These are phyloP conservation scores for Melolontha melolontha DNA, from an alignment of 2,888 invertebrate genomes.

Conservation along the genomic window DNA sequence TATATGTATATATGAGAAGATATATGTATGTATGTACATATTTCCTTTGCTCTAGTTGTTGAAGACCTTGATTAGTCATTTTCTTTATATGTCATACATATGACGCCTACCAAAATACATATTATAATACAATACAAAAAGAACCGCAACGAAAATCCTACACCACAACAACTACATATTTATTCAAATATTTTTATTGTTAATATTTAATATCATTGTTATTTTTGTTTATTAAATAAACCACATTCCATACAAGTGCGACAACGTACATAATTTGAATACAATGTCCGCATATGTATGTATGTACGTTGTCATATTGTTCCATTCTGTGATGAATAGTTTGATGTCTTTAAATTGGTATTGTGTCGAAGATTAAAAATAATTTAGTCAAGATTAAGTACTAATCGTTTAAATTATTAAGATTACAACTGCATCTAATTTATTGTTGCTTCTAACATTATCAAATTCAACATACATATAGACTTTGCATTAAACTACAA, in stretches of 20 bases:
- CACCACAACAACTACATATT: not conserved
- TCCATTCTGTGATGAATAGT: slow-evolving; percentile 11
- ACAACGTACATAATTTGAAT: slow-evolving; percentile 30
- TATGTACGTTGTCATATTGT: not conserved
- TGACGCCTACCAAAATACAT: not conserved
- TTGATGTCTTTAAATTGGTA: slow-evolving; percentile 12
- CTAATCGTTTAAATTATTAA: too few species aligned
- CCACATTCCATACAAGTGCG: slow-evolving; percentile 25
- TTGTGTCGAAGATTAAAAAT: not conserved
- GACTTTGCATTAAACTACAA: too few species aligned
- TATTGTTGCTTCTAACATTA: too few species aligned
- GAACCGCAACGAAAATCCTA: slow-evolving; percentile 19
- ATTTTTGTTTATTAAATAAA: slow-evolving; percentile 21
- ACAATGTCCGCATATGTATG: slow-evolving; percentile 17
- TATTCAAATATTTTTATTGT: slow-evolving; percentile 18
- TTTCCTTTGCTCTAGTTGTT: not conserved
- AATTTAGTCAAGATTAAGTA: too few species aligned
- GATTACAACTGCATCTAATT: too few species aligned
- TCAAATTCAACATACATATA: too few species aligned
- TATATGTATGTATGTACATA: not conserved
- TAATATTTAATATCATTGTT: slow-evolving; percentile 17
- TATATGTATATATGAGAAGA: too few species aligned
- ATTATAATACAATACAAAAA: slow-evolving; percentile 25
- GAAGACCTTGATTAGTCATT: slow-evolving; percentile 31
- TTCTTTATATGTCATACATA: not conserved